Base-by-base conservation (phyloP, 2,888 invertebrate species). In the Glyphotaelius pellucidus region DNA sequence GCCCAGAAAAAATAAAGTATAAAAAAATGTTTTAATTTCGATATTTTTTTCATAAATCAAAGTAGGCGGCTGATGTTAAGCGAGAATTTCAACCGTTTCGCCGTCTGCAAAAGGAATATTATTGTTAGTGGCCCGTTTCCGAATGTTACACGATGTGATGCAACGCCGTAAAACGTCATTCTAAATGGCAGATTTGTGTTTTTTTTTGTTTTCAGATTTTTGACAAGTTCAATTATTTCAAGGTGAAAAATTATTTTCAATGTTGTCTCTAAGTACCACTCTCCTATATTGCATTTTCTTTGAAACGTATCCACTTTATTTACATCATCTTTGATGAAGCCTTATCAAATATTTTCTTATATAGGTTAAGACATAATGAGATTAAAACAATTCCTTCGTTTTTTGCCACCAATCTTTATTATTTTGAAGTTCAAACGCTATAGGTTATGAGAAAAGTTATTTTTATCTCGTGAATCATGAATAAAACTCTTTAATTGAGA, bases 351-450 rank as follows among this genome's bases (percentile, higher is more conserved):
- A 25, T 83, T 11, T 38, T 86, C 30, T 12, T 86, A 86, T 12
- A 42, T 86, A 30, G 86, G 38, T 86, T 86, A 30, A 86, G 86
- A 86, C 42, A 30, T 30, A 86, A 86, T 87, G 67, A 67, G 87
- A 87, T 87, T 67, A 87, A 87, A 87, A 87, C 87, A 52, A 87
- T 87, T n/a, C 42, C 25, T n/a, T n/a, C 30, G 11, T 30, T 67
- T 86, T 85, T 86, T 86, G n/a, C 30, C 47, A 86, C 38, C 32
- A 81, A 32, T 32, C n/a, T 32, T 81, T 32, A 81, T n/a, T 86
- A 83, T 47, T n/a, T 86, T n/a, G 85, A 86, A 86, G 85, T 86
- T 86, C 85, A 86, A 86, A 42, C 85, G 85, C n/a, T 42, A 47
- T 86, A 86, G 85, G 85, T 86, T 38, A 86, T 42, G 81, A 31